Evolutionary conservation across 2,113 vertebrate genomes (phyloP).

Genomic region (Sapajus apella): DNA sequence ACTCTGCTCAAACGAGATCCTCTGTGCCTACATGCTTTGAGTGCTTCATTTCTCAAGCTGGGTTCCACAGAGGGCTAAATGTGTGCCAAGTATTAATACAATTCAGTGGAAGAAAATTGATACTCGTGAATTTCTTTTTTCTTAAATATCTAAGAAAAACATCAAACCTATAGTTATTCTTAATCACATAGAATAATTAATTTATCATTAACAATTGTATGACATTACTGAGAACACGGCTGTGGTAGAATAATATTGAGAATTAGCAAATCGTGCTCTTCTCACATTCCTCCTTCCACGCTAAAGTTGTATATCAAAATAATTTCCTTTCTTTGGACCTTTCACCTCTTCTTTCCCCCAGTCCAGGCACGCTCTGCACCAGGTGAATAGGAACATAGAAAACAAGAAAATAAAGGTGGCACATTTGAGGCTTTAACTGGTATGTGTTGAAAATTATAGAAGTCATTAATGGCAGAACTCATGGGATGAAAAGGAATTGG

Average conservation of each 20-base stretch:
- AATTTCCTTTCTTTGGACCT: not conserved
- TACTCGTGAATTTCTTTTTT: not conserved
- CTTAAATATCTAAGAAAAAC: not conserved
- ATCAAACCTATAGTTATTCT: not conserved
- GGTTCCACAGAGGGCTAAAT: not conserved
- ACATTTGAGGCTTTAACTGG: conserved; percentile 2
- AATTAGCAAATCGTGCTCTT: not conserved
- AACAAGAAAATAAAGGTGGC: not conserved
- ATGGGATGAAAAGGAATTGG: not conserved
- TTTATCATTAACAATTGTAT: not conserved
- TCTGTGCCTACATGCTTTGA: not conserved
- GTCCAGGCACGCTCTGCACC: not conserved
- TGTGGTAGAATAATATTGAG: not conserved
- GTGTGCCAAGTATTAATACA: not conserved
- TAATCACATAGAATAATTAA: not conserved
- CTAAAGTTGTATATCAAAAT: not conserved
- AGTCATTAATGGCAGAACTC: not conserved
- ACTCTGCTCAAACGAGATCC: not conserved
- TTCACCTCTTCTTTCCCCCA: not conserved
- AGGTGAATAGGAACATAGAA: not conserved
- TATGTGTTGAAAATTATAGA: not conserved
- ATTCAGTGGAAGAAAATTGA: not conserved
- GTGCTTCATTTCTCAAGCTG: not conserved
- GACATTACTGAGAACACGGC: not conserved
- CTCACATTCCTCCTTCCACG: not conserved